Evolutionary conservation across 2,888 invertebrate species (phyloP).

Genomic region (Dolichomitus sp.): DNA sequence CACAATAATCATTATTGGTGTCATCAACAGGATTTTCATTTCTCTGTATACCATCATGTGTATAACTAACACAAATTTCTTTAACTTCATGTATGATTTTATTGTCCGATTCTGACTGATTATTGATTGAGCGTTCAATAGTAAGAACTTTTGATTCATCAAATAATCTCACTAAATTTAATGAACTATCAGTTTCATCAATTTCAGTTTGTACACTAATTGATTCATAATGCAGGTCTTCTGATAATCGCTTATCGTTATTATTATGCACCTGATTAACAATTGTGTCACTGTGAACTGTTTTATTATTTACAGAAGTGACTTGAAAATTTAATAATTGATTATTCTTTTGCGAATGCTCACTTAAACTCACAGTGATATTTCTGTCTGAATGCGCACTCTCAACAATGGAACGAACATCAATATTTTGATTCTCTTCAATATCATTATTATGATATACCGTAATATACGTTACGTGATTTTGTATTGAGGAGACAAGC

Average conservation of each 20-base stretch:
- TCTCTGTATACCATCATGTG: too few relatives aligned
- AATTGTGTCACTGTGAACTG: background rate
- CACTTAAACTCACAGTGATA: background rate
- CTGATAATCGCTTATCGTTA: background rate
- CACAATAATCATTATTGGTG: background rate
- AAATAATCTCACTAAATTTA: background rate
- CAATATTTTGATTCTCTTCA: background rate
- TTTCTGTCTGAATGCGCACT: background rate
- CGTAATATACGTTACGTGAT: background rate
- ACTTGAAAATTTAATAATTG: background rate
- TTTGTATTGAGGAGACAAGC: constrained; percentile 47
- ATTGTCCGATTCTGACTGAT: too few relatives aligned
- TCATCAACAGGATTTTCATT: background rate
- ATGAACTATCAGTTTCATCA: background rate
- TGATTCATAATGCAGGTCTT: background rate
- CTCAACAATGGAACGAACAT: background rate
- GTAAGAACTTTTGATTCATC: background rate
- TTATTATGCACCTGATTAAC: background rate
- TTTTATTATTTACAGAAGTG: background rate
- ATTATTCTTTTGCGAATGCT: background rate
- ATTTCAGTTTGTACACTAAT: background rate
- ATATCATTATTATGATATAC: background rate
- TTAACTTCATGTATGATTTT: too few relatives aligned
- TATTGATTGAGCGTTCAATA: too few relatives aligned
- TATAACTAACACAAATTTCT: too few relatives aligned